These are phyloP conservation scores for Mohoua ochrocephala DNA, from an alignment of 2,113 vertebrate species.

Conservation along the genomic window DNA sequence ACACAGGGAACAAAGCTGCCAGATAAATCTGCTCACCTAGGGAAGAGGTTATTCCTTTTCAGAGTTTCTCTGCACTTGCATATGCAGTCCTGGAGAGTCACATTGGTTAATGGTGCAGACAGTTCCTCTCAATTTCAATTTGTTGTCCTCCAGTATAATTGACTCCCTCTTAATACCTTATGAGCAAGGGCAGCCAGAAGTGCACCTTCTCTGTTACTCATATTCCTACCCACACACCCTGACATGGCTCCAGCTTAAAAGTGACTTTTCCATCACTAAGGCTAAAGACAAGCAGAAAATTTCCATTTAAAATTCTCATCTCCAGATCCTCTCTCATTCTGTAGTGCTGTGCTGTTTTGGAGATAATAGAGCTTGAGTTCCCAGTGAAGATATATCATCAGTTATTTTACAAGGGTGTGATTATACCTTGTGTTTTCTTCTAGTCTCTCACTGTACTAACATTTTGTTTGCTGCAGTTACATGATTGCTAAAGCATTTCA, in stretches of 20 bases:
- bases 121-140: conserved; percentile 19
- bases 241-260: not conserved
- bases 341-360: not conserved
- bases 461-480: not conserved
- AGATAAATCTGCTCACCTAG: not conserved
- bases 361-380: not conserved
- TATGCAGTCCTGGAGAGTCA: not conserved
- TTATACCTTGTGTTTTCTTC: not conserved
- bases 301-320: not conserved
- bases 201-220: not conserved
- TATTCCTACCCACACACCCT: not conserved
- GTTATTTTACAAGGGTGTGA: not conserved
- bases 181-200: not conserved
- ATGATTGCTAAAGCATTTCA: not conserved
- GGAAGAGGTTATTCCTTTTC: not conserved
- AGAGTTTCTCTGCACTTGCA: not conserved
- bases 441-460: not conserved
- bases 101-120: not conserved
- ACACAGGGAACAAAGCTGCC: not conserved
- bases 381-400: not conserved
- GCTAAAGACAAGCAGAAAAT: not conserved
- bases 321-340: not conserved
- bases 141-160: not conserved
- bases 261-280: not conserved
- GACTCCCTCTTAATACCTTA: not conserved